Evolutionary conservation across 2,113 vertebrate species (phyloP), one percentile per base, ranked within the genome.

Genomic region (Microcebus jonahi): DNA sequence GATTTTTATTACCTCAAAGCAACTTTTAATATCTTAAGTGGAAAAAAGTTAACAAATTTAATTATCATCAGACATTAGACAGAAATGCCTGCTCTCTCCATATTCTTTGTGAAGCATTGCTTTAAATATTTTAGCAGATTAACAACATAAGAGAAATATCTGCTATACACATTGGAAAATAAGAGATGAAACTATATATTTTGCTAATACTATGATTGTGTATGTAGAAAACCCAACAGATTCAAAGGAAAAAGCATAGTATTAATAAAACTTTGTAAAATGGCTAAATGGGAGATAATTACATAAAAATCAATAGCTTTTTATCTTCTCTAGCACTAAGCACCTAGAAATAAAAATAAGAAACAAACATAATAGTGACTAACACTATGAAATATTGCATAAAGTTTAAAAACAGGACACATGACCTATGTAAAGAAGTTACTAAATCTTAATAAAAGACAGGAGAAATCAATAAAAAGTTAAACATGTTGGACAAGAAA

Each of bases 251-350:
- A 91, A 94, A 63, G 18, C 23, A 91, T 1, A 63, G 6, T 59
- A 83, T 93, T 63, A 77, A 84, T 39, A 95, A 84, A 80, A 88
- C 10, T 68, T 93, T 77, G 11, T 71, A 67, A 82, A 34, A 17
- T 75, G 18, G 3, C 36, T 88, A 45, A n/a, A 61, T 42, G 79
- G 57, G 53, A 79, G 59, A 75, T n/a, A 63, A 75, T 68, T n/a
- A 68, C 10, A 20, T 25, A 59, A 42, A 88, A 75, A 34, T 50
- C 7, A 63, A 17, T 27, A 53, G 12, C 8, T 29, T 94, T 88
- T 88, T 65, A 57, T 48, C n/a, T 77, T 45, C 42, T 27, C n/a
- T 39, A 48, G 15, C 25, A 65, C 34, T 91, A 87, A 93, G 6
- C 2, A 55, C 25, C 36, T 42, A 88, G 53, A 90, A 79, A 83